A percentile compares a stretch with the other conserved stretches of the same genome.
Evolutionary conservation across 1,140 invertebrate species (phyloP).

Genomic region (Philaenus spumarius): DNA sequence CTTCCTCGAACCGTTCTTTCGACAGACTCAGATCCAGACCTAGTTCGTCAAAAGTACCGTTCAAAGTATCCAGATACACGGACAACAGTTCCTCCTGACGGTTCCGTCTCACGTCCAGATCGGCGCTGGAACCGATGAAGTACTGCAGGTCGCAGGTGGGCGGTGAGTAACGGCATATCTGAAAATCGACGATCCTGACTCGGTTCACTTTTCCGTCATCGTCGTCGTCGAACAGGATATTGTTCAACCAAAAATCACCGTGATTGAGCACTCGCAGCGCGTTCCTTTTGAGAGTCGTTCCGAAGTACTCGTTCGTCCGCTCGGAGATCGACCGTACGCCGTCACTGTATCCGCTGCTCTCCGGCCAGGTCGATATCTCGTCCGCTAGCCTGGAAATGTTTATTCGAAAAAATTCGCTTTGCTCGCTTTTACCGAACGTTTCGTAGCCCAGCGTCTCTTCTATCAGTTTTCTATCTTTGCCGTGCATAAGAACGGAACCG

Average conservation of each 20-base stretch:
- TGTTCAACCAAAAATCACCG: constrained; percentile 28
- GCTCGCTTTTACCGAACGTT: no score
- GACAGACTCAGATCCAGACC: neutral
- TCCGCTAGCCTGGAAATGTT: no score
- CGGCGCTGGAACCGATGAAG: neutral
- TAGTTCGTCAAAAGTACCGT: neutral
- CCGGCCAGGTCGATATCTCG: no score
- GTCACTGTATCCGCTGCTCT: no score
- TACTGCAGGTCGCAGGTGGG: constrained; percentile 1
- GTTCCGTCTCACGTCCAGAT: neutral
- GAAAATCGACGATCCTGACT: constrained; percentile 19
- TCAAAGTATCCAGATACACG: constrained; percentile 6
- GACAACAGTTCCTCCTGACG: neutral
- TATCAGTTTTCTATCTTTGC: no score
- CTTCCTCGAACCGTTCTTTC: neutral
- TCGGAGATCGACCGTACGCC: no score
- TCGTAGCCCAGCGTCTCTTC: no score
- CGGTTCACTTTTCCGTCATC: neutral
- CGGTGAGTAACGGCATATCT: neutral
- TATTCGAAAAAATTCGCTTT: no score
- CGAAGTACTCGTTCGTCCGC: no score
- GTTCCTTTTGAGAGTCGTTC: no score
- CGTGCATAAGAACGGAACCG: no score
- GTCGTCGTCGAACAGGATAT: constrained; percentile 23
- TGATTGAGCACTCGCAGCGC: constrained; percentile 9